Evolutionary conservation across 2,888 invertebrate species (phyloP).

Genomic region (Perdita meconis): DNA sequence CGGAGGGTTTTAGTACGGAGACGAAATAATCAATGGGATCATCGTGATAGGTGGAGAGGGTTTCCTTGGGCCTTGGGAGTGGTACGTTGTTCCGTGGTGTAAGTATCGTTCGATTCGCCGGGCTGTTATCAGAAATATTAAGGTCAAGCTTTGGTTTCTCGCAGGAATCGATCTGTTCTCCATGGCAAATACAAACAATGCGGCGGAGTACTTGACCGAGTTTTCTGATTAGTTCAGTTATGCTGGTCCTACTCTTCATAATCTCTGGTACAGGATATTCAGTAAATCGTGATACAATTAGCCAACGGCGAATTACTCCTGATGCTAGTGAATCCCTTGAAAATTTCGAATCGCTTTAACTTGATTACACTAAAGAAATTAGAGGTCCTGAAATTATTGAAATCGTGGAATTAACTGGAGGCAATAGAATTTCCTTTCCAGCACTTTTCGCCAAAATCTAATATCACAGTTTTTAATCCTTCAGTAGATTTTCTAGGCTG

Average conservation of each 20-base stretch:
- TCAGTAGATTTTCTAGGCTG: too few species aligned
- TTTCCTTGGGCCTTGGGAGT: slow-evolving; percentile 6
- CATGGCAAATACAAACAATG: slow-evolving; percentile 53
- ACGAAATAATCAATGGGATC: neutral
- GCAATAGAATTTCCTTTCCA: too few species aligned
- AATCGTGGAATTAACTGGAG: too few species aligned
- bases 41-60: neutral
- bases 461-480: too few species aligned
- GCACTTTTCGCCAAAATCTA: too few species aligned
- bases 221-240: slow-evolving; percentile 61
- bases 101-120: slow-evolving; percentile 36
- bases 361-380: too few species aligned
- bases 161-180: slow-evolving; percentile 55
- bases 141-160: slow-evolving; percentile 42
- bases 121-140: slow-evolving; percentile 64
- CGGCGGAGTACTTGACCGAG: slow-evolving; percentile 65
- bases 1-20: neutral
- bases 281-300: neutral
- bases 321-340: too few species aligned
- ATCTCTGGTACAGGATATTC: slow-evolving; percentile 26
- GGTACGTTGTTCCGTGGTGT: slow-evolving; percentile 32
- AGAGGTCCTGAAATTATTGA: too few species aligned
- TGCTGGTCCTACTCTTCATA: slow-evolving; percentile 49
- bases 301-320: too few species aligned
- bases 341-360: too few species aligned